A percentile compares a stretch with the other conserved stretches of the same genome.
Evolutionary conservation across 2,888 invertebrate species (phyloP).

Genomic region (Cetonia aurata): DNA sequence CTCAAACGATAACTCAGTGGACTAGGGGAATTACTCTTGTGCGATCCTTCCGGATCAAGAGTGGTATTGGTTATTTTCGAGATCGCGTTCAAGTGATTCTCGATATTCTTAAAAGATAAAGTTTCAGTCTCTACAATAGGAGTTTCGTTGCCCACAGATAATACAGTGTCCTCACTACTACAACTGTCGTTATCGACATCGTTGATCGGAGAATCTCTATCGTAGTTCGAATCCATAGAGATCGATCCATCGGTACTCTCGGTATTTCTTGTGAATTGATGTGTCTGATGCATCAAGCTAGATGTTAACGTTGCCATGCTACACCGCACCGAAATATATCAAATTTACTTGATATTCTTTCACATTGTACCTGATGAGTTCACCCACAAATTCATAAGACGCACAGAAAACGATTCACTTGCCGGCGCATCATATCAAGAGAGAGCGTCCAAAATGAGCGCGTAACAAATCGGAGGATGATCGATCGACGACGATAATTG

Average conservation of each 20-base stretch:
- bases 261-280: constrained; percentile 58
- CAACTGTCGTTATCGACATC: constrained; percentile 74
- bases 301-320: constrained; percentile 53
- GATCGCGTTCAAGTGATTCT: constrained; percentile 77
- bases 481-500: constrained; percentile 12
- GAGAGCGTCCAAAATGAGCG: neutral
- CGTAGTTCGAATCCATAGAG: constrained; percentile 63
- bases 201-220: constrained; percentile 58
- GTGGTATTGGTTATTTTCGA: constrained; percentile 73
- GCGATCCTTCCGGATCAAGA: constrained; percentile 59
- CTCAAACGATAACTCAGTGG: constrained; percentile 59
- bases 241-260: constrained; percentile 62
- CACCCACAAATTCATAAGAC: constrained; percentile 8
- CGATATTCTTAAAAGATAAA: constrained; percentile 76
- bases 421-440: neutral
- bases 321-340: neutral
- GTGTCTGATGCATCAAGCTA: constrained; percentile 56
- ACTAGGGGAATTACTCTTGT: constrained; percentile 57
- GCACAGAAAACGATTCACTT: constrained; percentile 21
- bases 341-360: neutral
- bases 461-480: constrained; percentile 1
- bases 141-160: constrained; percentile 85
- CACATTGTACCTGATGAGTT: constrained; percentile 24
- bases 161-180: constrained; percentile 82
- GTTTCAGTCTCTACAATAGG: constrained; percentile 60